These are phyloP conservation scores for Haliclystus octoradiatus DNA, from an alignment of 30 jellyfish, hydroid and myxozoan species.

Conservation along the genomic window DNA sequence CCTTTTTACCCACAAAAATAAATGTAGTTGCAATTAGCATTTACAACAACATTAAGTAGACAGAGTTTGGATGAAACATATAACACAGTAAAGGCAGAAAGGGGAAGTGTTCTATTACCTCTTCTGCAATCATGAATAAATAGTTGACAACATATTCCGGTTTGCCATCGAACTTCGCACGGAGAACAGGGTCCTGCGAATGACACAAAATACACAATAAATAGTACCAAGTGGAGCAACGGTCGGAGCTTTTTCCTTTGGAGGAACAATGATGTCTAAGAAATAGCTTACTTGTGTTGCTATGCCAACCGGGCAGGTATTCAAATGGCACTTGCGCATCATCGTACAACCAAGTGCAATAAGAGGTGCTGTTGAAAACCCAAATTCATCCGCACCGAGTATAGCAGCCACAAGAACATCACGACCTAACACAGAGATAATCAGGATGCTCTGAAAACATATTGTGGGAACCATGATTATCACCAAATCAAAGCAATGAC, in stretches of 20 bases:
- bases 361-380: slow-evolving; percentile 66
- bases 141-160: slow-evolving; percentile 77
- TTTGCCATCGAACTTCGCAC: slow-evolving; percentile 69
- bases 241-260: not conserved
- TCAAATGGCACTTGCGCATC: slow-evolving; percentile 78
- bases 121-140: slow-evolving; percentile 79
- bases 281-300: slow-evolving; percentile 49
- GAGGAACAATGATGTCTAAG: not conserved
- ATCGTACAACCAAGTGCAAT: slow-evolving; percentile 82
- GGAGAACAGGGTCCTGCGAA: slow-evolving; percentile 57
- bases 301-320: slow-evolving; percentile 76
- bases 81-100: no score
- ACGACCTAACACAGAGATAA: slow-evolving; percentile 22
- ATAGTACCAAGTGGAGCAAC: not conserved
- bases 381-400: slow-evolving; percentile 79
- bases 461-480: not conserved
- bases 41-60: no score
- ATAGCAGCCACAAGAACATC: slow-evolving; percentile 58
- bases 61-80: no score
- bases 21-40: no score
- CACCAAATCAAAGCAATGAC: not conserved
- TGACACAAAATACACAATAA: not conserved
- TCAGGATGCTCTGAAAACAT: not conserved
- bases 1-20: no score
- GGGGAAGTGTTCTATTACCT: slow-evolving; percentile 21